These are phyloP conservation scores for Anisognathus igniventris DNA, from an alignment of 2,797 vertebrate species.

Conservation along the genomic window DNA sequence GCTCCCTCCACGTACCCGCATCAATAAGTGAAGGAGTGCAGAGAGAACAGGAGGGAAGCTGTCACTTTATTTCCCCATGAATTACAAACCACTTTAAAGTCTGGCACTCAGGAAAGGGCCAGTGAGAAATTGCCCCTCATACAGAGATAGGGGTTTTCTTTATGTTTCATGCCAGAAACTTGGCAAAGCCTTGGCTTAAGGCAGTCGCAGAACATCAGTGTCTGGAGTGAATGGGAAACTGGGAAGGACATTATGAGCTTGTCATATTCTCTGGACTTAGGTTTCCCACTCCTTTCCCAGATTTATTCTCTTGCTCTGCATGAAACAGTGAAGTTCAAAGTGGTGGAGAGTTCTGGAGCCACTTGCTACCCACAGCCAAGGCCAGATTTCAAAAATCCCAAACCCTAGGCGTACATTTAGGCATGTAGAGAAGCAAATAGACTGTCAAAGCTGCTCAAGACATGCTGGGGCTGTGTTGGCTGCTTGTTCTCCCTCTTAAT, in stretches of 20 bases:
- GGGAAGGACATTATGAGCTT: background rate
- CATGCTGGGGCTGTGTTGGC: background rate
- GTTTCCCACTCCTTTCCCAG: background rate
- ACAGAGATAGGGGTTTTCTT: conserved; percentile 31
- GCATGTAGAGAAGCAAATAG: conserved; percentile 8
- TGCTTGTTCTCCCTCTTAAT: background rate
- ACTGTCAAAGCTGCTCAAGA: background rate
- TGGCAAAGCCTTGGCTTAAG: background rate
- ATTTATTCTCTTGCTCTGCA: background rate
- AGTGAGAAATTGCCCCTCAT: conserved; percentile 45
- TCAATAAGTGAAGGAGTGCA: conserved; percentile 69
- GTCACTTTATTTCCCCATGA: conserved; percentile 73
- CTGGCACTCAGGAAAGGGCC: conserved; percentile 28
- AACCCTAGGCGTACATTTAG: background rate
- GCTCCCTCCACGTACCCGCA: conserved; percentile 61
- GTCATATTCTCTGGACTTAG: background rate
- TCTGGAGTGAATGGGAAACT: background rate
- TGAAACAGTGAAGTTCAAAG: background rate
- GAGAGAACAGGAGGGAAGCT: conserved; percentile 56
- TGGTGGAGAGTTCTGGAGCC: background rate
- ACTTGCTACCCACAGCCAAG: background rate
- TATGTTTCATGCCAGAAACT: conserved; percentile 3
- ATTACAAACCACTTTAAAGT: conserved; percentile 72
- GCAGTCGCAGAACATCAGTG: background rate
- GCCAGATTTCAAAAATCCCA: background rate